phyloP scores from a whole-genome alignment of 2,888 invertebrate species.

The Dasysyrphus albostriatus region DNA sequence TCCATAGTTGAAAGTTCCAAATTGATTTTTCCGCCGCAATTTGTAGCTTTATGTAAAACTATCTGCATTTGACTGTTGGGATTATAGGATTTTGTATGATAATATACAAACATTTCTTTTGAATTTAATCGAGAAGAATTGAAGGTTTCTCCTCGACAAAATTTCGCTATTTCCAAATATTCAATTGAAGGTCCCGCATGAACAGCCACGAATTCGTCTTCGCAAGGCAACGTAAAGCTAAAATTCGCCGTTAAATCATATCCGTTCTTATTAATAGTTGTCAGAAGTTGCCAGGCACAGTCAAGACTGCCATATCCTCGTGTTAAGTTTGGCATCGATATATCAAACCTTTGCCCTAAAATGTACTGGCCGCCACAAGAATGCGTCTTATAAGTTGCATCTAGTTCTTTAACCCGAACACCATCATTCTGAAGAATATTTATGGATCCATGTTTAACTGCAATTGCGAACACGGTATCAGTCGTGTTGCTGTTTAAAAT shows the following conservation, averaged over 20 bases:
- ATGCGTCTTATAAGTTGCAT: constrained; percentile 86
- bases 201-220: constrained; percentile 85
- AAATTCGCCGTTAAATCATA: constrained; percentile 84
- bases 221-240: constrained; percentile 86
- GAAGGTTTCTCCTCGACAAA: constrained; percentile 84
- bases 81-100: constrained; percentile 85
- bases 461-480: constrained; percentile 71
- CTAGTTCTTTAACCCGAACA: constrained; percentile 73
- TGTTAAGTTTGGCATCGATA: constrained; percentile 81
- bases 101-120: constrained; percentile 86
- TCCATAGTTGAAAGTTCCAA: not conserved
- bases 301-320: constrained; percentile 84
- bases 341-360: constrained; percentile 79
- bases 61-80: constrained; percentile 76
- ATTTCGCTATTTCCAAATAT: constrained; percentile 85
- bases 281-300: constrained; percentile 89
- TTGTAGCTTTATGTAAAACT: constrained; percentile 76
- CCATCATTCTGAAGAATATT: constrained; percentile 74
- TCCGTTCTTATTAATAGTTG: constrained; percentile 58
- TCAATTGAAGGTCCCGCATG: constrained; percentile 83
- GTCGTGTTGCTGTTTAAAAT: constrained; percentile 68
- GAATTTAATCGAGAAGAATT: constrained; percentile 71
- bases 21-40: constrained; percentile 86
- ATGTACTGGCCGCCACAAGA: constrained; percentile 88
- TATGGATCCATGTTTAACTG: constrained; percentile 76